phyloP scores from a whole-genome alignment of 2,797 vertebrate genomes.

The Apogon talboti region DNA sequence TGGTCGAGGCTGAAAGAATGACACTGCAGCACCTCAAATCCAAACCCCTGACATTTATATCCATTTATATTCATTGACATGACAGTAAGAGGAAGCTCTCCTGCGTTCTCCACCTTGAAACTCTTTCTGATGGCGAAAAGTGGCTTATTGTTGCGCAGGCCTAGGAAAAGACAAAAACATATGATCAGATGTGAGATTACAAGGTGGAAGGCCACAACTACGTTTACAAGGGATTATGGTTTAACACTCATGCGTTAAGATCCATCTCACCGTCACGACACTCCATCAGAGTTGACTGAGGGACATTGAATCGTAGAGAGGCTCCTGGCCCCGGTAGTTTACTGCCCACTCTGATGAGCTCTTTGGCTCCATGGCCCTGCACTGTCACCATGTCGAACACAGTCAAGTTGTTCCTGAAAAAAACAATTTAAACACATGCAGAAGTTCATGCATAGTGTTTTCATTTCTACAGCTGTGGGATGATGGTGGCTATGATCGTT shows the following conservation, averaged over 20 bases:
- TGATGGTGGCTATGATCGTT: too few species aligned
- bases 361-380: slow-evolving; percentile 92
- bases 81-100: slow-evolving; percentile 93
- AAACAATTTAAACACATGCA: neutral
- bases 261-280: slow-evolving; percentile 91
- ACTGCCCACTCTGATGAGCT: slow-evolving; percentile 93
- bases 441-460: neutral
- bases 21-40: slow-evolving; percentile 96
- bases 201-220: neutral
- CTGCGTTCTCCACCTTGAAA: slow-evolving; percentile 97
- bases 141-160: slow-evolving; percentile 92
- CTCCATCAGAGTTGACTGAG: slow-evolving; percentile 96
- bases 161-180: slow-evolving; percentile 66
- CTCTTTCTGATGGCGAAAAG: slow-evolving; percentile 95
- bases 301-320: slow-evolving; percentile 97
- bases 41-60: slow-evolving; percentile 96
- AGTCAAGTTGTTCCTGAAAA: slow-evolving; percentile 94
- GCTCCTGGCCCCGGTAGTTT: slow-evolving; percentile 91
- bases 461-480: neutral
- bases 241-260: neutral
- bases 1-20: slow-evolving; percentile 89
- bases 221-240: neutral
- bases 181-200: neutral
- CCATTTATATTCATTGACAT: slow-evolving; percentile 96
- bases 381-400: slow-evolving; percentile 92